Conservation (phyloP, 2,888 invertebrate species). For the Drosophila percnosoma region DNA sequence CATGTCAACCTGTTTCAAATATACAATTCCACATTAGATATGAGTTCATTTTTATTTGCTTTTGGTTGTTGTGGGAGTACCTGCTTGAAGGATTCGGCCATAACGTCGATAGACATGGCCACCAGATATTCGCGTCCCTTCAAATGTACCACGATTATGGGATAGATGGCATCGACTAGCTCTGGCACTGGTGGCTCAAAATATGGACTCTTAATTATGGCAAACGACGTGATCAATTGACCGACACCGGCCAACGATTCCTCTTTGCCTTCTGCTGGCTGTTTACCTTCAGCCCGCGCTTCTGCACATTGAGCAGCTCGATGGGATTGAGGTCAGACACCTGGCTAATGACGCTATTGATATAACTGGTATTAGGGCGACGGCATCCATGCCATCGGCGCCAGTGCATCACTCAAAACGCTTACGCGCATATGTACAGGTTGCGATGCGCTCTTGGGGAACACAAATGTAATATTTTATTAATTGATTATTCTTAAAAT, state of each 20-base stretch:
- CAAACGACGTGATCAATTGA: constrained; percentile 38
- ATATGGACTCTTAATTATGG: constrained; percentile 36
- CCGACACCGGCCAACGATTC: constrained; percentile 62
- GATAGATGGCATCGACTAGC: constrained; percentile 36
- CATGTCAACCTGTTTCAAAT: constrained; percentile 20
- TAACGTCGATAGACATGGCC: constrained; percentile 32
- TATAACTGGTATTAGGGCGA: constrained; percentile 31
- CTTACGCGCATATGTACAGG: constrained; percentile 51
- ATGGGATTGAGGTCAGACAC: constrained; percentile 40
- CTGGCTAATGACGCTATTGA: constrained; percentile 37
- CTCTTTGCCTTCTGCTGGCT: constrained; percentile 51
- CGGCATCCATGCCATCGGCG: constrained; percentile 50
- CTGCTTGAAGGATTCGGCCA: constrained; percentile 40
- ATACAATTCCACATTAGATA: background rate
- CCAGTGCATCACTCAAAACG: constrained; percentile 65
- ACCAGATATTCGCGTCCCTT: constrained; percentile 61
- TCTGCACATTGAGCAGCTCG: constrained; percentile 37
- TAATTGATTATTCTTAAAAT: background rate
- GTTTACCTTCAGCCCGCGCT: constrained; percentile 37
- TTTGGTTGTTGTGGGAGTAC: constrained; percentile 12
- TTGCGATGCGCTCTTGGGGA: constrained; percentile 47
- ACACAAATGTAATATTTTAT: background rate
- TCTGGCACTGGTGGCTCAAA: constrained; percentile 13
- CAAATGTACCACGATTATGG: constrained; percentile 41
- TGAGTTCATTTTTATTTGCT: background rate